A percentile compares a stretch with the other conserved stretches of the same genome.
These are phyloP conservation scores for Drosophila nannoptera DNA, from an alignment of 1,140 invertebrate genomes.

Conservation along the genomic window DNA sequence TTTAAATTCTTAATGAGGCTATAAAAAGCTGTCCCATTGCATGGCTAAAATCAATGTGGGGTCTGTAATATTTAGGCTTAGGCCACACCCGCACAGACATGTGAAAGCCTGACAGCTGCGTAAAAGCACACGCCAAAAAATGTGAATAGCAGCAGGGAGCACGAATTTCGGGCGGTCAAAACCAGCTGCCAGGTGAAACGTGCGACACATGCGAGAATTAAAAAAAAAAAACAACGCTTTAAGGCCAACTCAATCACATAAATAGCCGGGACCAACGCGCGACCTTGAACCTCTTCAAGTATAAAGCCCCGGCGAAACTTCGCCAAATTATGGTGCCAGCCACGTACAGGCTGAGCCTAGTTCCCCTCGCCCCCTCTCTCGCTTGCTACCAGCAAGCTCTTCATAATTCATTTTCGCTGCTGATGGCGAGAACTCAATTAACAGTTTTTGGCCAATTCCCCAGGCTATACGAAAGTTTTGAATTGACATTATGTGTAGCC, in stretches of 20 bases:
- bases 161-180: background rate
- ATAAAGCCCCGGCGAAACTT: slow-evolving; percentile 26
- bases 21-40: slow-evolving; percentile 2
- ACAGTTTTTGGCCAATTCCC: slow-evolving; percentile 36
- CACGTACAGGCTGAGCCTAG: slow-evolving; percentile 77
- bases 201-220: slow-evolving; percentile 15
- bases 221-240: slow-evolving; percentile 46
- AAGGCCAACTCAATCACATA: slow-evolving; percentile 56
- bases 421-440: slow-evolving; percentile 58
- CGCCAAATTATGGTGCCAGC: slow-evolving; percentile 81
- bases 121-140: slow-evolving; percentile 14
- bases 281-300: slow-evolving; percentile 51
- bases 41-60: slow-evolving; percentile 26
- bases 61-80: slow-evolving; percentile 30
- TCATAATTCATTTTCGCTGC: slow-evolving; percentile 52
- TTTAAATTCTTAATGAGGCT: background rate
- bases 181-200: slow-evolving; percentile 1
- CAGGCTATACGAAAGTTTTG: background rate
- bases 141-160: slow-evolving; percentile 1
- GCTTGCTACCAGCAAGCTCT: slow-evolving; percentile 18
- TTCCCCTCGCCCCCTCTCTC: background rate
- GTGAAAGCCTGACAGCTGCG: slow-evolving; percentile 16
- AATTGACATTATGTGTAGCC: slow-evolving; percentile 28
- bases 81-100: slow-evolving; percentile 12
- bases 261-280: slow-evolving; percentile 13